Base-by-base conservation (phyloP, 2,797 vertebrate genomes). In the Mastacembelus armatus region DNA sequence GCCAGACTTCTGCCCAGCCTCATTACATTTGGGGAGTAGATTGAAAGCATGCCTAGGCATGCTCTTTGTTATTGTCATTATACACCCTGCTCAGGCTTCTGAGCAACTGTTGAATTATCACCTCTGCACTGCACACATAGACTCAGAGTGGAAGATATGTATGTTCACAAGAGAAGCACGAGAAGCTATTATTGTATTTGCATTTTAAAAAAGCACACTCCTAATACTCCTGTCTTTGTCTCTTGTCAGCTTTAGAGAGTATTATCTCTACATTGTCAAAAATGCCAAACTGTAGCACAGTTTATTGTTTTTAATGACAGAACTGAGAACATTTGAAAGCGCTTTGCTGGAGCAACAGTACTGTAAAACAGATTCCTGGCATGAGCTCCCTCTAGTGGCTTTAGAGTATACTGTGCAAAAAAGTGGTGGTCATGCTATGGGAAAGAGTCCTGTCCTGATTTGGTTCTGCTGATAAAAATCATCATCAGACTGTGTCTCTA, bases 311-410 rank as follows among this genome's bases (percentile, higher is more conserved):
- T 66, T 47, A 62, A 29, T 44, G 51, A 76, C 42, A 72, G 6
- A 58, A 56, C 56, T 30, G 18, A 54, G 57, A 65, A 54, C 15
- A 50, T 76, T 59, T 72, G 40, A 60, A 73, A 66, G 12, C 30
- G 74, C 19, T 45, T 64, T 68, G 32, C 48, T 40, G 57, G 57
- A 71, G 50, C 55, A 58, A 52, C 52, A 50, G 57, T 16, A 48
- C 26, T 49, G 30, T 47, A 51, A 49, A 66, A 58, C 26, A 59
- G 12, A 74, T 24, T 66, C 22, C 36, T 71, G 33, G 48, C 38
- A 66, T 54, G 18, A 32, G 91, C 92, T 86, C 93, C 93, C 91
- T 93, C 93, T 94, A 91, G 92, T 94, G 94, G 93, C 63, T 64
- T 38, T 33, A 81, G 7, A 83, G 60, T n/a, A 77, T 61, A 91